Evolutionary conservation across 92 coral and sea anemone genomes (phyloP).

Genomic region (Parazoanthus swiftii): DNA sequence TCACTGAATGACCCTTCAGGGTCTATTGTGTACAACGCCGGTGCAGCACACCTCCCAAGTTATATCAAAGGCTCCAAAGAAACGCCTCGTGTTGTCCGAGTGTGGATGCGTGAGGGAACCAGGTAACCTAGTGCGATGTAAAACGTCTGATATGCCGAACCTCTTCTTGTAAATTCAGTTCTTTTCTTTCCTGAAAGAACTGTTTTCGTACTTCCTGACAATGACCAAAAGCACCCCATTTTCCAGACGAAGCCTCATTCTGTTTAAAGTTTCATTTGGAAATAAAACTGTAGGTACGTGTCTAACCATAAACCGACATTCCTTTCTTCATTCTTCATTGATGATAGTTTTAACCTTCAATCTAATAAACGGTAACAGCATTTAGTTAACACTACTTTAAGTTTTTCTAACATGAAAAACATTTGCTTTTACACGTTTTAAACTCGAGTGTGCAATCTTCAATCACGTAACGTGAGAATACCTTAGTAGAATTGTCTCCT

Average conservation of each 20-base stretch:
- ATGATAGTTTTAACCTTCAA: not conserved
- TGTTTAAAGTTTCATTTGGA: too few species aligned
- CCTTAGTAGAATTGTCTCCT: not conserved
- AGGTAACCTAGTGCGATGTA: constrained; percentile 12
- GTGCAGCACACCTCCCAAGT: not conserved
- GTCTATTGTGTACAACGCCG: constrained; percentile 38
- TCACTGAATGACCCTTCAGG: constrained; percentile 41
- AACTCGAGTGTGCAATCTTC: not conserved
- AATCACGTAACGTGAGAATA: not conserved
- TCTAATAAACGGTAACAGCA: not conserved
- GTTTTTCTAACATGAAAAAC: too few species aligned
- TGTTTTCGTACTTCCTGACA: too few species aligned
- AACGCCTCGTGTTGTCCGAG: constrained; percentile 41
- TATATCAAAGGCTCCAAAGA: constrained; percentile 36
- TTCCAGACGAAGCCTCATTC: too few species aligned
- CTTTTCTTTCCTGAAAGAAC: too few species aligned
- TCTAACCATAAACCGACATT: too few species aligned
- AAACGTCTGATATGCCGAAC: not conserved
- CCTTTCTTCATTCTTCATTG: not conserved
- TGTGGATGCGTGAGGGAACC: constrained; percentile 58
- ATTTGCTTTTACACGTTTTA: not conserved
- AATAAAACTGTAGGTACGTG: too few species aligned
- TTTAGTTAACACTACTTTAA: not conserved
- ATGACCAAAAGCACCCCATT: not conserved
- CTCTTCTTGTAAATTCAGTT: not conserved